Conservation (phyloP, 1,140 invertebrate genomes). For the Cylas formicarius region DNA sequence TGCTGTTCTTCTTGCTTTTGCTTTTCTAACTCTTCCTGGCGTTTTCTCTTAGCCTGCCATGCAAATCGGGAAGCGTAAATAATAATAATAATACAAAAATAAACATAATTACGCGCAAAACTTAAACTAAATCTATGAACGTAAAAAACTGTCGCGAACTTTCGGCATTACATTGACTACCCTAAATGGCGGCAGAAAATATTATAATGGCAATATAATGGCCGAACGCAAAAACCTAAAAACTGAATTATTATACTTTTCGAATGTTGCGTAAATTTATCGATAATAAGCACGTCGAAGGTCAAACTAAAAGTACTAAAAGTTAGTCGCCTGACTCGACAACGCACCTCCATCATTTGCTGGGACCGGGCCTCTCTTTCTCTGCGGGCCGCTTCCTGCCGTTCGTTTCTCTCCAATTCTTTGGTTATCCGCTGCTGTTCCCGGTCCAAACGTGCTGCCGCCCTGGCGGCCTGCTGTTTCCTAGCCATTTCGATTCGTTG, state of each 20-base stretch:
- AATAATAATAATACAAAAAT: slow-evolving; percentile 5
- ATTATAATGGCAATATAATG: too few relatives aligned
- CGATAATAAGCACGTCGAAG: too few relatives aligned
- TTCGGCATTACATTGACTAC: too few relatives aligned
- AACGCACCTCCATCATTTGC: slow-evolving; percentile 58
- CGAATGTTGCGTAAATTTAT: too few relatives aligned
- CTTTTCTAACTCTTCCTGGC: slow-evolving; percentile 77
- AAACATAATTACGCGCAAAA: not conserved
- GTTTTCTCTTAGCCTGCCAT: slow-evolving; percentile 71
- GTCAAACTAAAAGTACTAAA: too few relatives aligned
- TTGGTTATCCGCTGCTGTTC: slow-evolving; percentile 50
- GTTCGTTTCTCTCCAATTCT: slow-evolving; percentile 62
- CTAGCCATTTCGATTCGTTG: slow-evolving; percentile 58
- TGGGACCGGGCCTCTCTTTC: slow-evolving; percentile 69
- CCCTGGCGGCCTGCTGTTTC: slow-evolving; percentile 55
- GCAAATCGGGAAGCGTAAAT: slow-evolving; percentile 27
- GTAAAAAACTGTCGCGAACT: not conserved
- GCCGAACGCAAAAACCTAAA: too few relatives aligned
- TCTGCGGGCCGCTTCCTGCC: slow-evolving; percentile 65
- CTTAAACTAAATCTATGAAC: not conserved
- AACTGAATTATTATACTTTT: too few relatives aligned
- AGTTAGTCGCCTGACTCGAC: not conserved
- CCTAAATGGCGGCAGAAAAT: too few relatives aligned
- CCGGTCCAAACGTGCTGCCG: slow-evolving; percentile 52
- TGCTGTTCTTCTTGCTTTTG: slow-evolving; percentile 76